phyloP scores from a whole-genome alignment of 2,888 invertebrate genomes.

The Aspidiotus rigidus region DNA sequence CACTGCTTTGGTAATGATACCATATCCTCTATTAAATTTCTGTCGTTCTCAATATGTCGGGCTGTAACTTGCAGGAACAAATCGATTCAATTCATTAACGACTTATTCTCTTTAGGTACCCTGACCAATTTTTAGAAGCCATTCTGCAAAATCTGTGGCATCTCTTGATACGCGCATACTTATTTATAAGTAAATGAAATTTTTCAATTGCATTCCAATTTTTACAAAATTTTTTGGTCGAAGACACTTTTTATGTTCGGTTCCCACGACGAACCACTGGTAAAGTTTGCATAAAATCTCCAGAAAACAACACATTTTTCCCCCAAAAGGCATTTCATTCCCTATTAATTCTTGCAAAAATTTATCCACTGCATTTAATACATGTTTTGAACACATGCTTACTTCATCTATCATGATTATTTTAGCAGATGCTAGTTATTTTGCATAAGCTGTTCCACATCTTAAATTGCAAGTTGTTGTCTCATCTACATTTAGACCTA shows the following conservation, averaged over 20 bases:
- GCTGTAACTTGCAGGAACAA: too few relatives aligned
- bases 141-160: background rate
- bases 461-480: background rate
- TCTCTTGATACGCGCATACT: background rate
- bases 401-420: background rate
- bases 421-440: background rate
- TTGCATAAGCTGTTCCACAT: background rate
- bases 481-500: background rate
- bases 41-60: background rate
- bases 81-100: too few relatives aligned
- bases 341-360: background rate
- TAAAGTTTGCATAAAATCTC: constrained; percentile 7
- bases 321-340: constrained; percentile 3
- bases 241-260: background rate
- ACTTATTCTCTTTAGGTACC: too few relatives aligned
- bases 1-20: background rate
- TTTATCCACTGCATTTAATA: background rate
- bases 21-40: background rate
- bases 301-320: background rate
- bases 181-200: background rate
- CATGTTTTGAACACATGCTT: background rate
- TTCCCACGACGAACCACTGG: constrained; percentile 8
- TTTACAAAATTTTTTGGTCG: background rate
- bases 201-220: background rate
- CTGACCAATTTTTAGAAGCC: constrained; percentile 1